Percentiles rank a stretch among this genome's conserved stretches.
Evolutionary conservation across 2,113 vertebrate species (phyloP).

Genomic region (Halcyon senegalensis): DNA sequence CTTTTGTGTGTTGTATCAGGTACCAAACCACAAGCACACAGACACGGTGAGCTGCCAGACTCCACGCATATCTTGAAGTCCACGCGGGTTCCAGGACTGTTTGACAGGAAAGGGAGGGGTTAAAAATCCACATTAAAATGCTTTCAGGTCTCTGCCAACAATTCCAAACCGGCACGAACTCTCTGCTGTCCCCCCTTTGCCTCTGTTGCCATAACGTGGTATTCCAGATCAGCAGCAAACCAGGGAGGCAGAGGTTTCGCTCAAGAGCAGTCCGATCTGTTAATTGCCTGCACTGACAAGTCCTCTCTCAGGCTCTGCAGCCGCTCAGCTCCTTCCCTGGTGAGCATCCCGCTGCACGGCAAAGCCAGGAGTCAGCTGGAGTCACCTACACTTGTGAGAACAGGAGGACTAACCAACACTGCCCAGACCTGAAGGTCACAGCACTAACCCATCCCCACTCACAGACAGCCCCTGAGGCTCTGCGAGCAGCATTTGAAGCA

Average conservation of each 20-base stretch:
- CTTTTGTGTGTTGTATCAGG: background rate
- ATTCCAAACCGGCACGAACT: background rate
- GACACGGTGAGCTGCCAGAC: background rate
- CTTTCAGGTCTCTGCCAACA: slow-evolving; percentile 6
- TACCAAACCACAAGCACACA: background rate
- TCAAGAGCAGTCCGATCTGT: background rate
- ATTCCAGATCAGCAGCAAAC: background rate
- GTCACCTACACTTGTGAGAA: background rate
- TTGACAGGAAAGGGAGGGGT: slow-evolving; percentile 17
- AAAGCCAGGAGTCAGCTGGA: background rate
- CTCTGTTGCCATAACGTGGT: background rate
- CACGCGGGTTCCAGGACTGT: background rate
- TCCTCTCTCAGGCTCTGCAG: background rate
- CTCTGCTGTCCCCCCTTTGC: background rate
- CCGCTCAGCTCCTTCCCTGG: background rate
- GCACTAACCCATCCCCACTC: background rate
- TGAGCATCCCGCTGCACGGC: accelerated
- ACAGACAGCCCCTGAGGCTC: background rate
- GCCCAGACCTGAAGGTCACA: background rate
- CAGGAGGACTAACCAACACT: background rate
- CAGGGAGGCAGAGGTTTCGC: background rate
- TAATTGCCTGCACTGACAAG: background rate
- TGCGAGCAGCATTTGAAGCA: background rate
- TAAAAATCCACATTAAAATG: background rate
- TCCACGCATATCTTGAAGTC: background rate